These are phyloP conservation scores for Piaya cayana DNA, from an alignment of 2,113 vertebrate species.

Conservation along the genomic window DNA sequence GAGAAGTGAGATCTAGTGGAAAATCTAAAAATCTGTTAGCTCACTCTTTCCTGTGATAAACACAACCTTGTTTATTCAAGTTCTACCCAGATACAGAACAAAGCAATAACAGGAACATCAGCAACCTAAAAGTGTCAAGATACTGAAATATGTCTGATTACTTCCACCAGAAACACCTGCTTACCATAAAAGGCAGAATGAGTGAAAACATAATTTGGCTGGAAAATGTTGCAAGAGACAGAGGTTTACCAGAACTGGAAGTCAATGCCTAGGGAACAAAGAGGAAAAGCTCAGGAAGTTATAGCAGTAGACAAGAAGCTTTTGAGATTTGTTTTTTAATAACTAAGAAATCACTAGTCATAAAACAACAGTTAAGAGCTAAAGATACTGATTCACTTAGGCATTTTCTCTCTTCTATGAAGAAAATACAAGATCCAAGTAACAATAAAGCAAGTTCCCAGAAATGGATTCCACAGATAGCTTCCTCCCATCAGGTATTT, in stretches of 20 bases:
- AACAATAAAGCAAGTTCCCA: background rate
- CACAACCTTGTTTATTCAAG: background rate
- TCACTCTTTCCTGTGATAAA: background rate
- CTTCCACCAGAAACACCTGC: background rate
- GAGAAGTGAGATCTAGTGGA: background rate
- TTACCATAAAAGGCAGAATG: background rate
- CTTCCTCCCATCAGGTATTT: background rate
- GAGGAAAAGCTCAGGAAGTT: background rate
- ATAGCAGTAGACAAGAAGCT: background rate
- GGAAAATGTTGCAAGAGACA: background rate
- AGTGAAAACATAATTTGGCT: background rate
- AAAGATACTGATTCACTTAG: background rate
- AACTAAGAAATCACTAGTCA: background rate
- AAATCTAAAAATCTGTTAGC: background rate
- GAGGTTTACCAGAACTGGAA: background rate
- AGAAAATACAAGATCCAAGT: background rate
- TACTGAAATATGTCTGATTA: background rate
- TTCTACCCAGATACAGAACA: background rate
- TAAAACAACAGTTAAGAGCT: background rate
- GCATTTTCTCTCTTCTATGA: background rate
- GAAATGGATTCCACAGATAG: background rate
- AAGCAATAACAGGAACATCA: background rate
- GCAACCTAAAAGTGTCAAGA: background rate
- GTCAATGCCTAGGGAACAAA: background rate
- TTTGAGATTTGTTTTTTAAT: background rate